Conservation (phyloP, 2,113 vertebrate genomes). For the Pseudorhombus dupliciocellatus region DNA sequence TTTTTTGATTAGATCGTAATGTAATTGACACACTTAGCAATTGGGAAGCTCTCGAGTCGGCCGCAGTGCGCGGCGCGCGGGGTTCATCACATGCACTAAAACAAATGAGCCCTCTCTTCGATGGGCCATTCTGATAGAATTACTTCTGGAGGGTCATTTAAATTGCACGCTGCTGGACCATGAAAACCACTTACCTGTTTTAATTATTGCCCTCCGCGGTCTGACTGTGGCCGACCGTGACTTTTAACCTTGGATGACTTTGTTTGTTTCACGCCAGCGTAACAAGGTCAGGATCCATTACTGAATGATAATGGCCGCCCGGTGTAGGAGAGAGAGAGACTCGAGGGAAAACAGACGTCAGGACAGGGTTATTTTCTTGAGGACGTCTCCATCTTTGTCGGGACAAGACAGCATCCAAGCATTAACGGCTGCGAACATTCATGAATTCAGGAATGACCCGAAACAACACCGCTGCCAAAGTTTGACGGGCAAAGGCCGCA, state of each 20-base stretch:
- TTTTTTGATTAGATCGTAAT: constrained; percentile 59
- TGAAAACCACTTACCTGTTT: constrained; percentile 31
- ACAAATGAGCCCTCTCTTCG: not conserved
- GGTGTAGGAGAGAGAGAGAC: no score
- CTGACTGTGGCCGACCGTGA: constrained; percentile 8
- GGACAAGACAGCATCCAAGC: no score
- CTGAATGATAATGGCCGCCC: not conserved
- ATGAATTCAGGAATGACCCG: no score
- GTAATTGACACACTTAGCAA: constrained; percentile 51
- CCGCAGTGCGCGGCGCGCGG: constrained; percentile 35
- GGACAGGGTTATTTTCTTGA: no score
- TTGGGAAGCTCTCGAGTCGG: constrained; percentile 27
- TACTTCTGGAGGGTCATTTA: constrained; percentile 25
- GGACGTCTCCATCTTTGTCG: no score
- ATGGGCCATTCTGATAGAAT: constrained; percentile 43
- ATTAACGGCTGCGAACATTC: no score
- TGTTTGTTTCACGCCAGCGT: constrained; percentile 10
- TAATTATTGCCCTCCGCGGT: constrained; percentile 25
- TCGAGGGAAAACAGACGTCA: no score
- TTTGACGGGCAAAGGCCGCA: not conserved
- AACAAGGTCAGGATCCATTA: constrained; percentile 24
- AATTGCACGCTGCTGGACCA: constrained; percentile 22
- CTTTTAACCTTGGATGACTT: not conserved
- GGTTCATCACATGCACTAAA: constrained; percentile 41
- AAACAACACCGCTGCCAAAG: no score